Base-by-base conservation (phyloP, 2,113 vertebrate species). In the Lagopus leucura region DNA sequence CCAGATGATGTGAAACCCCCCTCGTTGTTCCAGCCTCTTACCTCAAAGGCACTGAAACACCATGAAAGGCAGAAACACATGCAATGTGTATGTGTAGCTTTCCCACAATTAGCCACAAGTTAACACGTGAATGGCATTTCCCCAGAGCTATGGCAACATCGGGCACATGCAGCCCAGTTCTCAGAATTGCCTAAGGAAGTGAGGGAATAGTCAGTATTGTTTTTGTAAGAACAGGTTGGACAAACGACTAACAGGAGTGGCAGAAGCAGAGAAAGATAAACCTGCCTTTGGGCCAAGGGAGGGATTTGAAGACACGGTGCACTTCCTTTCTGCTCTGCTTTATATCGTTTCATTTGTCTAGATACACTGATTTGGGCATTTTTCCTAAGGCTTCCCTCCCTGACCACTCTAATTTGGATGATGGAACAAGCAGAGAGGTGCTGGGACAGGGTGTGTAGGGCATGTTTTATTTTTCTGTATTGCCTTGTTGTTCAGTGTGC, bases 151-250 rank as follows among this genome's bases (percentile, higher is more conserved):
- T 2, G 84, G 52, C 43, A 64, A 36, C 9, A 40, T 81, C 13
- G 1, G 1, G 82, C 10, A 43, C 52, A 28, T 11, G 24, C 34
- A 38, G 47, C 32, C 47, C 38, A 57, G 34, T 75, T 91, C 89
- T 84, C 77, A 82, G 84, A 78, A 43, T 84, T 92, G 63, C 81
- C 48, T 84, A 91, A 95, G 1, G 3, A 87, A 66, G 47, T 61
- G 36, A 93, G 58, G 38, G 30, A 66, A 86, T 58, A 3, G 0
- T 20, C 3, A 0, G 25, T 25, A 17, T 2, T 1, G 0, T n/a
- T 86, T 86, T 84, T 45, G 65, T 71, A 89, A 92, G 61, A 95
- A 89, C 43, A 57, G n/a, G 52, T 87, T 84, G 67, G 66, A 79
- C 66, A 72, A 61, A 89, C 71, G 77, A 11, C 32, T 76, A 42